phyloP scores from a whole-genome alignment of 2,113 vertebrate genomes.

The Phyllopteryx taeniolatus region DNA sequence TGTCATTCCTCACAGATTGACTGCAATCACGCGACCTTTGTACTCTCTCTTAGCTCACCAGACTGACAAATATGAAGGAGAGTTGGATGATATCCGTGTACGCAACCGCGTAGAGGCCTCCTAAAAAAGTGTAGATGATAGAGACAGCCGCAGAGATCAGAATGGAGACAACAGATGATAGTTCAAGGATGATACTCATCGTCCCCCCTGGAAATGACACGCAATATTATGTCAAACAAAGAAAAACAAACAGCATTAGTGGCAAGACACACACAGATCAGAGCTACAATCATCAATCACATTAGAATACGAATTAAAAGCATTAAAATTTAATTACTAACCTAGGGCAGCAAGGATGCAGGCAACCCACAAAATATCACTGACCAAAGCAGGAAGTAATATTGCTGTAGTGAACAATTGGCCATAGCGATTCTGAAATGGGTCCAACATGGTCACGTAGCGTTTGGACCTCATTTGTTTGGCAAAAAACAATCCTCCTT shows the following conservation, averaged over 20 bases:
- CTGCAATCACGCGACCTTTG: neutral
- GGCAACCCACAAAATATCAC: conserved; percentile 78
- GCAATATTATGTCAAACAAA: neutral
- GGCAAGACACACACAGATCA: neutral
- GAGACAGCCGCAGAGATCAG: conserved; percentile 72
- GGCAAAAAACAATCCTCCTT: conserved; percentile 76
- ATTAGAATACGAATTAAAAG: neutral
- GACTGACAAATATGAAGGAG: conserved; percentile 69
- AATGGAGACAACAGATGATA: conserved; percentile 65
- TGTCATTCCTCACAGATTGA: neutral
- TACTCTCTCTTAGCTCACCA: conserved; percentile 66
- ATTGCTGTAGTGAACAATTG: conserved; percentile 68
- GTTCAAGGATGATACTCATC: conserved; percentile 73
- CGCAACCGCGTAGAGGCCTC: conserved; percentile 80
- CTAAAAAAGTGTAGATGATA: conserved; percentile 71
- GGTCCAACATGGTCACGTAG: conserved; percentile 78
- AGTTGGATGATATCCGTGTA: conserved; percentile 80
- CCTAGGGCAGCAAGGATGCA: conserved; percentile 76
- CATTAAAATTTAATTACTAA: conserved; percentile 34
- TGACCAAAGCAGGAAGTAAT: conserved; percentile 72
- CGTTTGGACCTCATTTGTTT: conserved; percentile 78
- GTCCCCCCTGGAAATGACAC: conserved; percentile 68
- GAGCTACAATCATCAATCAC: neutral
- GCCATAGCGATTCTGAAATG: conserved; percentile 74
- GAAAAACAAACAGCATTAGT: neutral